Conservation (phyloP, 2,797 vertebrate species). For the Lagothrix lagotricha region DNA sequence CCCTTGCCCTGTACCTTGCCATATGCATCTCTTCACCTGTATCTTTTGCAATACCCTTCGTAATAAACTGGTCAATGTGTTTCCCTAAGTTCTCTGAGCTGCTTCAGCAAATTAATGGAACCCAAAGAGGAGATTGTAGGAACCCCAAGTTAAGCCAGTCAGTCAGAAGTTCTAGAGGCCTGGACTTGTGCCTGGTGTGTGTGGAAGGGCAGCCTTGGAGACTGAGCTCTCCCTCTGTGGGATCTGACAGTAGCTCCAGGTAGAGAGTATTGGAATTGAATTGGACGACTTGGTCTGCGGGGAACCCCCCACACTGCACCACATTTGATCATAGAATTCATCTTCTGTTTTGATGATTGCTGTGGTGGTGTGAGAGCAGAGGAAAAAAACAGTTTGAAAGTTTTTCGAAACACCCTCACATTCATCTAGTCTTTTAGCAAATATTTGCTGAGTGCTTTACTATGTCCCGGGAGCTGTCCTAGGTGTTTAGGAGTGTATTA, state of each 20-base stretch:
- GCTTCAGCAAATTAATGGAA: background rate
- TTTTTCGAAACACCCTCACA: background rate
- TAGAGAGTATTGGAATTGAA: background rate
- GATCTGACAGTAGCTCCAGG: background rate
- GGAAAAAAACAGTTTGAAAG: background rate
- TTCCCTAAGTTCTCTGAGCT: background rate
- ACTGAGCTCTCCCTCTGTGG: background rate
- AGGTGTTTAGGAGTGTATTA: background rate
- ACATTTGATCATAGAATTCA: background rate
- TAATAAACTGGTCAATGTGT: background rate
- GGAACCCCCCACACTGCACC: too few species aligned
- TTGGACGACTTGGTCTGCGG: background rate
- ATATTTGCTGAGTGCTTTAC: slow-evolving; percentile 16
- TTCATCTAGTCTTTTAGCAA: slow-evolving; percentile 4
- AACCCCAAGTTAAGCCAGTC: background rate
- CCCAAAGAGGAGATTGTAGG: background rate
- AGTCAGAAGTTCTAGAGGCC: background rate
- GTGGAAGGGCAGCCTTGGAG: background rate
- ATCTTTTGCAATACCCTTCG: background rate
- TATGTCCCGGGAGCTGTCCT: background rate
- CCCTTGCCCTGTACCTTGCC: background rate
- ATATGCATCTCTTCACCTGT: background rate
- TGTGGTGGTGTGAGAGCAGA: background rate
- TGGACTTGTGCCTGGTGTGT: background rate
- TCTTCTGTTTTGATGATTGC: background rate